Conservation (phyloP, 2,113 vertebrate genomes). For the Thinocorus orbignyianus region DNA sequence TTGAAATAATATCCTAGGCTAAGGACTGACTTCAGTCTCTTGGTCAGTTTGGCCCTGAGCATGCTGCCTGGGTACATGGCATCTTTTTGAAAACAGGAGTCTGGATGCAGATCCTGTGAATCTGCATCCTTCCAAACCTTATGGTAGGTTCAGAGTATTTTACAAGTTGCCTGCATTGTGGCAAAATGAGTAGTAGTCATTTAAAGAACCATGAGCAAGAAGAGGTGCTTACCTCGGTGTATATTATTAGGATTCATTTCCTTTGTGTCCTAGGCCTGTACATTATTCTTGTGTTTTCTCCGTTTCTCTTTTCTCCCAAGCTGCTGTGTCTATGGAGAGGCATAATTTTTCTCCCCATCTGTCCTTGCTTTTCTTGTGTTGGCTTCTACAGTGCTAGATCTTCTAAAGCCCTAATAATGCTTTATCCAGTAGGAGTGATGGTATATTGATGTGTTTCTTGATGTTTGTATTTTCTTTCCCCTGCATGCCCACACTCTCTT, state of each 20-base stretch:
- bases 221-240: background rate
- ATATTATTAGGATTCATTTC: background rate
- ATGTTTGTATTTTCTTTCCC: accelerated
- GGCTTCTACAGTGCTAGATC: background rate
- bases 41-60: background rate
- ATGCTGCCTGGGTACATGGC: background rate
- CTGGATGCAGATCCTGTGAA: background rate
- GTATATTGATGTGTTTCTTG: background rate
- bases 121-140: background rate
- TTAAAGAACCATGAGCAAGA: background rate
- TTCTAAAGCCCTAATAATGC: no score
- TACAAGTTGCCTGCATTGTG: background rate
- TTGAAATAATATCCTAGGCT: background rate
- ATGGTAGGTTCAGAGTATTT: background rate
- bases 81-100: background rate
- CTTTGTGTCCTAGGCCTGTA: background rate
- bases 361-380: background rate
- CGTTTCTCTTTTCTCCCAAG: background rate
- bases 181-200: background rate
- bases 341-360: background rate
- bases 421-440: background rate
- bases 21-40: background rate
- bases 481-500: background rate
- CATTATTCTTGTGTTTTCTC: background rate
- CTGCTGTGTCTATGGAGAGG: background rate